Evolutionary conservation across 2,888 invertebrate genomes (phyloP).

Genomic region (Phoenoteleia sp.): DNA sequence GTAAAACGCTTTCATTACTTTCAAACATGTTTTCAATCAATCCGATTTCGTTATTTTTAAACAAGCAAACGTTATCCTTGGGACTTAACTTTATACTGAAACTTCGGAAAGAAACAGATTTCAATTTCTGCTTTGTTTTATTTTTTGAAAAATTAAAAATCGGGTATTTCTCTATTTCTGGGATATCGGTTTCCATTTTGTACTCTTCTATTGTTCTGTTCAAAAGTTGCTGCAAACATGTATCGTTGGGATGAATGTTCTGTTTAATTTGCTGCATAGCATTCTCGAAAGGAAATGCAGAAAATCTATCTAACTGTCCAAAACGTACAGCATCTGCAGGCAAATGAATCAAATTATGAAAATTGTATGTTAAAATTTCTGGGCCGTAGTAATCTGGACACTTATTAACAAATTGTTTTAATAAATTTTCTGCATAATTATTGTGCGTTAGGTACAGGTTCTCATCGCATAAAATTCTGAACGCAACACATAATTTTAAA

Average conservation of each 20-base stretch:
- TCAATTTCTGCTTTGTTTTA: too few species aligned
- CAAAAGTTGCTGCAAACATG: constrained; percentile 8
- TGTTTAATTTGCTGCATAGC: constrained; percentile 22
- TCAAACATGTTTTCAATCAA: too few species aligned
- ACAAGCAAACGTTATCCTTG: too few species aligned
- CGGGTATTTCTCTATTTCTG: too few species aligned
- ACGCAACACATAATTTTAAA: constrained; percentile 69
- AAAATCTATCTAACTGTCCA: constrained; percentile 27
- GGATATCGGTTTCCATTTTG: neutral
- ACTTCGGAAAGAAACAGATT: too few species aligned
- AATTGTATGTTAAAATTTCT: constrained; percentile 75
- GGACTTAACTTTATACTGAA: too few species aligned
- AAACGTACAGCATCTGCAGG: constrained; percentile 31
- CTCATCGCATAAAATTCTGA: constrained; percentile 39
- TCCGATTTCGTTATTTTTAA: too few species aligned
- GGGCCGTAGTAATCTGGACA: constrained; percentile 67
- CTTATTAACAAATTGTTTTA: constrained; percentile 54
- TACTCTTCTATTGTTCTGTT: constrained; percentile 29
- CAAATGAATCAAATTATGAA: constrained; percentile 77
- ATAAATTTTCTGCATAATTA: constrained; percentile 31
- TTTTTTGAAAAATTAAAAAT: too few species aligned
- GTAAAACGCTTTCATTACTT: too few species aligned
- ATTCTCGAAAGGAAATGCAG: constrained; percentile 28
- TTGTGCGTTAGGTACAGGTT: constrained; percentile 25
- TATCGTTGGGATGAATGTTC: constrained; percentile 26